Evolutionary conservation across 2,113 vertebrate species (phyloP), one percentile per base, ranked within the genome.

Genomic region (Calidris pugnax): DNA sequence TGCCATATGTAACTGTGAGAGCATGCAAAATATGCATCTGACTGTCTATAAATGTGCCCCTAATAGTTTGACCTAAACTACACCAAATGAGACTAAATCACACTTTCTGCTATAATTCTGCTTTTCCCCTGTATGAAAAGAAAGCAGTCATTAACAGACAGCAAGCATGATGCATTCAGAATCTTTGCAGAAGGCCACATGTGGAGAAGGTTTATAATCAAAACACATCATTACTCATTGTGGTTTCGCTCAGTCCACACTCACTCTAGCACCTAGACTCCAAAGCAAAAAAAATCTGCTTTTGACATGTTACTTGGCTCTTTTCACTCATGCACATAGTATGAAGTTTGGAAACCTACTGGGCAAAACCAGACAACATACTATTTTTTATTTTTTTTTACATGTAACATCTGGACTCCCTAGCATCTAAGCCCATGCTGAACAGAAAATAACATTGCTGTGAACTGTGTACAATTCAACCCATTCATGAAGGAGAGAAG

Each of bases 211-310:
- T 74, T 93, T 93, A 80, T 92, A 93, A 95, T 90, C 90, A 87
- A 76, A 95, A 91, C 81, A 87, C 67, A 37, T 91, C 91, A 80
- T 97, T 93, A 93, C 63, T 94, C 90, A 91, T 45, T 71, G 85
- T 1, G 47, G 67, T 90, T 96, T 95, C 88, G 47, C 73, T 96
- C 55, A 90, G 45, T 55, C 51, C 57, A 41, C 33, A 32, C 73
- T 89, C 41, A 24, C 37, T 92, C 45, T 82, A 94, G 85, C 74
- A 95, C 74, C 84, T 91, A 77, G 68, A 86, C 50, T 89, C 71
- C 55, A 88, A 88, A 90, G 75, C 53, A 87, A 82, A 95, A 89
- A 41, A 76, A 33, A 69, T 91, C 82, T 94, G 32, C 84, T 84
- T 90, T 89, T 93, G 86, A 83, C 63, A 53, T 87, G 80, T 90